Conservation (phyloP, 1,140 invertebrate genomes). For the Drosophila nigromelanica region DNA sequence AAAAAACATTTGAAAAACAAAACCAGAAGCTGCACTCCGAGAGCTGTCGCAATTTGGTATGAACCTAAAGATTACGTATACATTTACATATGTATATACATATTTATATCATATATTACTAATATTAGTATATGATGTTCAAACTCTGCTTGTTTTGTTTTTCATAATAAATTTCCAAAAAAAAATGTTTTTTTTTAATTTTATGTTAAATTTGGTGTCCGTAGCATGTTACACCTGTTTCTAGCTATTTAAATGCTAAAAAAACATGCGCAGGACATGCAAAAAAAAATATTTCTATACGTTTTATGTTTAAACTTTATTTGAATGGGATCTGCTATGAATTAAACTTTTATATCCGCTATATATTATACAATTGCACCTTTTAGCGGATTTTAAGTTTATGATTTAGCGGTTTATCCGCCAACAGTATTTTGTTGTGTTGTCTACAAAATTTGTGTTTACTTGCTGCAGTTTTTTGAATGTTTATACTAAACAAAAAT, state of each 20-base stretch:
- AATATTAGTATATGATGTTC: conserved; percentile 54
- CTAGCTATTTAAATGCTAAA: conserved; percentile 1
- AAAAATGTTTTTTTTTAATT: too few relatives aligned
- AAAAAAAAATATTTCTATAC: conserved; percentile 2
- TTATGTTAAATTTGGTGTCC: conserved; percentile 37
- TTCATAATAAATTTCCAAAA: conserved; percentile 52
- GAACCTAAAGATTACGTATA: conserved; percentile 49
- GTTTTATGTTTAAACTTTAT: neutral
- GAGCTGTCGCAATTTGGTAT: conserved; percentile 84
- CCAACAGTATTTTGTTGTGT: conserved; percentile 24
- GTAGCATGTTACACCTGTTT: conserved; percentile 3
- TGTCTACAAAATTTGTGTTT: conserved; percentile 10
- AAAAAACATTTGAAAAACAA: conserved; percentile 56
- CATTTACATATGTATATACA: conserved; percentile 14
- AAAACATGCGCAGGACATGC: conserved; percentile 20
- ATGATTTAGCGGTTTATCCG: conserved; percentile 2
- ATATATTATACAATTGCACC: neutral
- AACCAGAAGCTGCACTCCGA: conserved; percentile 83
- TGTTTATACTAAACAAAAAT: conserved; percentile 16
- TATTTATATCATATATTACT: conserved; percentile 39
- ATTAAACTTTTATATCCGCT: conserved; percentile 6
- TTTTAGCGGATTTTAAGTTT: neutral
- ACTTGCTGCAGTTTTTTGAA: conserved; percentile 28
- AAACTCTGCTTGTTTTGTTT: conserved; percentile 64
- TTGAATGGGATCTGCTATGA: neutral